These are phyloP conservation scores for Eidolon helvum DNA, from an alignment of 2,113 vertebrate genomes.

Conservation along the genomic window DNA sequence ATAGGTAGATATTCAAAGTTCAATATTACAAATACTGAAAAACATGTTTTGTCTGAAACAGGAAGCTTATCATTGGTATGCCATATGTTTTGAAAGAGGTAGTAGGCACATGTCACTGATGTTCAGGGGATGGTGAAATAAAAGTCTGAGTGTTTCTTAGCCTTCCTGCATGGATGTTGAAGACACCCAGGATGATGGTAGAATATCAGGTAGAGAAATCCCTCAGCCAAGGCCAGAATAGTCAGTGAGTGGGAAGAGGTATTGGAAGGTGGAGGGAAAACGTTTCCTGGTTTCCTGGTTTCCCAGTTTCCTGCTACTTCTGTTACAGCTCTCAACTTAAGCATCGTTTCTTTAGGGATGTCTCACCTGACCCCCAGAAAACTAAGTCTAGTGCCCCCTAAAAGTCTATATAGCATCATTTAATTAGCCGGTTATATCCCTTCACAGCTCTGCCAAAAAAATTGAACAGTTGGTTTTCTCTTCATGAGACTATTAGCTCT, in stretches of 20 bases:
- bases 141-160: neutral
- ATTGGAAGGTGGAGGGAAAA: neutral
- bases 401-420: neutral
- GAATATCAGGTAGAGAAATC: neutral
- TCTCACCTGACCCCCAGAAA: neutral
- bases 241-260: neutral
- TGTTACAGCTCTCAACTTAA: neutral
- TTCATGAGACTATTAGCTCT: neutral
- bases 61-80: neutral
- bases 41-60: neutral
- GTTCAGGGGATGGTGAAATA: neutral
- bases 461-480: slow-evolving; percentile 17
- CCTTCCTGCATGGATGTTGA: neutral
- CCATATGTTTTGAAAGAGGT: neutral
- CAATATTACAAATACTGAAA: neutral
- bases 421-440: neutral
- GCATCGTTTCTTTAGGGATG: neutral
- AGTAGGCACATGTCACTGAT: neutral
- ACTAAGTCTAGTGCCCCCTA: neutral
- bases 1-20: neutral
- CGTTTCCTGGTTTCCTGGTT: neutral
- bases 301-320: neutral
- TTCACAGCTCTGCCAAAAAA: neutral
- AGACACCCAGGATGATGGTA: neutral
- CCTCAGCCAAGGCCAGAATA: neutral